Base-by-base conservation (phyloP, 2,888 invertebrate genomes). In the Mimumesa dahlbomi region DNA sequence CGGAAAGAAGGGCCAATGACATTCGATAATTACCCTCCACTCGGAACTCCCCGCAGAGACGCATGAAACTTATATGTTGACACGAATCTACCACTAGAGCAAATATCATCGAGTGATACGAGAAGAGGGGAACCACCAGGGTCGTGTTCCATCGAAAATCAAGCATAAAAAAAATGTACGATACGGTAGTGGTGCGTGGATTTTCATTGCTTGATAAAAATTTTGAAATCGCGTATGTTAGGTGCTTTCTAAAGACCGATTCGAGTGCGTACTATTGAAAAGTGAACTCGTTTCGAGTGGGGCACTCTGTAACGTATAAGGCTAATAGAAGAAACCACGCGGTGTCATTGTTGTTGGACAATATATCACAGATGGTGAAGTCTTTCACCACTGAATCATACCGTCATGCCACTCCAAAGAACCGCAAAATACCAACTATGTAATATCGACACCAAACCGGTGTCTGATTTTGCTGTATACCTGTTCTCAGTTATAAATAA, bases 251-350 rank as follows among this genome's bases (percentile, higher is more conserved):
- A 25, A 25, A 25, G 3, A 7, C 4, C 7, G 25, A 3, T 29
- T 25, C 25, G 25, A 16, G 25, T 16, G 11, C 42, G 42, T 42
- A 5, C 14, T 11, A 5, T 16, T 29, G 31, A 31, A n/a, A 9
- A 9, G 16, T 19, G 13, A 7, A 7, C 18, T 18, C 34, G 50
- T 36, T 4, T 34, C 31, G 31, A 29, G 49, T 34, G 34, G n/a
- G n/a, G 16, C 40, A 40, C 40, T 40, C 40, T 14, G 77, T 82
- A 83, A 85, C 74, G 67, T 80, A 85, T 82, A 79, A 79, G 85
- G 84, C 85, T 86, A 87, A 87, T 87, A 81, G 72, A 79, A 77
- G 82, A 82, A 85, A 81, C 83, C 86, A 82, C 74, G 85, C 79
- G 38, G 79, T 40, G 79, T 75, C 73, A 73, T 79, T 79, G 81